Evolutionary conservation across 1,140 invertebrate species (phyloP).

Genomic region (Diabrotica virgifera): DNA sequence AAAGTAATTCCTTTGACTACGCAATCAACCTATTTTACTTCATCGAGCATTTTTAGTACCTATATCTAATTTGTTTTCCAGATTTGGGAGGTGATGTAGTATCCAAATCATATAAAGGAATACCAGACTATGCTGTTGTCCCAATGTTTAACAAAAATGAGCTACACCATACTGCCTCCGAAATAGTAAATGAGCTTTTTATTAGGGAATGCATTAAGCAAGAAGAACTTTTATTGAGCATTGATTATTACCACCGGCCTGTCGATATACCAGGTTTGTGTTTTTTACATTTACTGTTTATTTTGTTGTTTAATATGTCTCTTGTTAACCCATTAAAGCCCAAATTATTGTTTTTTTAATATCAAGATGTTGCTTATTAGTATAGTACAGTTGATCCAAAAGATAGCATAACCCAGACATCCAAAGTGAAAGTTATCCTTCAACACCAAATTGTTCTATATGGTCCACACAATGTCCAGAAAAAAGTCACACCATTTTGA

Average conservation of each 20-base stretch:
- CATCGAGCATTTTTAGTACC: no score
- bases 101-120: slow-evolving; percentile 47
- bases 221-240: slow-evolving; percentile 54
- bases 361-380: no score
- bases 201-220: slow-evolving; percentile 62
- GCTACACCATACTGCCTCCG: slow-evolving; percentile 30
- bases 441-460: no score
- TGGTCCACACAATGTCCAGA: no score
- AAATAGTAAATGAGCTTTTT: slow-evolving; percentile 59
- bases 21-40: no score
- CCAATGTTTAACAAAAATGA: slow-evolving; percentile 40
- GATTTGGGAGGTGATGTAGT: slow-evolving; percentile 41
- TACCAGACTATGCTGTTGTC: slow-evolving; percentile 59
- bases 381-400: no score
- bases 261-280: slow-evolving; percentile 44
- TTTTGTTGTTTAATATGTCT: not conserved
- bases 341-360: no score
- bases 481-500: no score
- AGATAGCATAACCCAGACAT: no score
- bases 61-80: not conserved
- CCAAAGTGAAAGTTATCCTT: no score
- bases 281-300: not conserved
- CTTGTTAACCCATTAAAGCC: no score
- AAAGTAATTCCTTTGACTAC: no score
- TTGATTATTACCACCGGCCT: slow-evolving; percentile 64